phyloP scores from a whole-genome alignment of 1,140 invertebrate genomes.

The Drosophila guanche region DNA sequence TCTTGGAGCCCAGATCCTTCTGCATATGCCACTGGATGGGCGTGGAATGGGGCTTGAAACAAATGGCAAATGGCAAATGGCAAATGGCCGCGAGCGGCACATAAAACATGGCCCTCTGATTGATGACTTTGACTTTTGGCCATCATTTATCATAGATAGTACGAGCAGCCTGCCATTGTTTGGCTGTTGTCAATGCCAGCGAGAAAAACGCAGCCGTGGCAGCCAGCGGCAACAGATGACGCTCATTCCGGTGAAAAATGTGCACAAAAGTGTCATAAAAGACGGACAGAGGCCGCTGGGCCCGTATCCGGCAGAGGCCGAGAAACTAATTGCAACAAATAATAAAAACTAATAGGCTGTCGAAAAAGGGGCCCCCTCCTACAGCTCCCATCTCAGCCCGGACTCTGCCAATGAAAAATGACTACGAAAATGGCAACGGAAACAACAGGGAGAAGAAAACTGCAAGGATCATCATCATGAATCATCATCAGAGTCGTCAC shows the following conservation, averaged over 20 bases:
- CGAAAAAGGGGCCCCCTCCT: slow-evolving; percentile 49
- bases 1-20: background rate
- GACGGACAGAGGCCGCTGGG: slow-evolving; percentile 8
- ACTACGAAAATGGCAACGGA: slow-evolving; percentile 53
- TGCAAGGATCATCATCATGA: slow-evolving; percentile 81
- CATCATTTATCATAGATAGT: slow-evolving; percentile 80
- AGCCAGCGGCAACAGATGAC: slow-evolving; percentile 73
- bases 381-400: slow-evolving; percentile 10
- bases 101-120: slow-evolving; percentile 76
- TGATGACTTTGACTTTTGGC: slow-evolving; percentile 81
- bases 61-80: slow-evolving; percentile 68
- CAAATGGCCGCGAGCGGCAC: slow-evolving; percentile 70
- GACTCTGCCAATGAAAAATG: slow-evolving; percentile 67
- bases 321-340: slow-evolving; percentile 79
- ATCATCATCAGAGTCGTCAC: slow-evolving; percentile 75
- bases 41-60: slow-evolving; percentile 6
- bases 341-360: slow-evolving; percentile 82
- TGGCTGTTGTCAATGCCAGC: slow-evolving; percentile 49
- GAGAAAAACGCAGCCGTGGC: slow-evolving; percentile 43
- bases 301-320: slow-evolving; percentile 27
- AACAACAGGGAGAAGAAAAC: slow-evolving; percentile 31
- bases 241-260: slow-evolving; percentile 76
- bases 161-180: slow-evolving; percentile 46
- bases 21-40: slow-evolving; percentile 36
- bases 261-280: slow-evolving; percentile 74